A percentile compares a stretch with the other conserved stretches of the same genome.
Conservation (phyloP, 2,797 vertebrate genomes). For the Eulemur coronatus region DNA sequence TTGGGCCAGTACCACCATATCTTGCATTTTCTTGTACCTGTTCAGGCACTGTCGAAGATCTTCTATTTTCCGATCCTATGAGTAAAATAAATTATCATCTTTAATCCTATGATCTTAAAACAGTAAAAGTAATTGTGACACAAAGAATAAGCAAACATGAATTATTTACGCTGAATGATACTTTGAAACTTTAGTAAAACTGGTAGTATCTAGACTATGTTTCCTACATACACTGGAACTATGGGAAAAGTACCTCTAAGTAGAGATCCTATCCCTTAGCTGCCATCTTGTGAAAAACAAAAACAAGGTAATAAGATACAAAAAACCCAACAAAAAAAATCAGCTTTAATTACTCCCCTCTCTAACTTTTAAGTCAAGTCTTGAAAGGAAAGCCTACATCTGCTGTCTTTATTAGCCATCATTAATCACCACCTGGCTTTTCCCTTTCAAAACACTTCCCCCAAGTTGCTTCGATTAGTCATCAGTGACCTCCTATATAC, state of each 20-base stretch:
- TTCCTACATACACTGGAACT: constrained; percentile 43
- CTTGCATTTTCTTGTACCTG: constrained; percentile 96
- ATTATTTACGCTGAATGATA: constrained; percentile 43
- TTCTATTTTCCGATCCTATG: constrained; percentile 97
- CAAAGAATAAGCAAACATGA: constrained; percentile 23
- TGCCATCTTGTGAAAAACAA: constrained; percentile 62
- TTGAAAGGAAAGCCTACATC: neutral
- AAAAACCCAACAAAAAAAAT: neutral
- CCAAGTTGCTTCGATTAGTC: neutral
- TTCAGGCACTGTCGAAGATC: constrained; percentile 94
- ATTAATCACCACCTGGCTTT: neutral
- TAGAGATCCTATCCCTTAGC: constrained; percentile 65
- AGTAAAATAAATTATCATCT: constrained; percentile 20
- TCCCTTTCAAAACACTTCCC: neutral
- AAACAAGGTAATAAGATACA: constrained; percentile 48
- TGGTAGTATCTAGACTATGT: constrained; percentile 21
- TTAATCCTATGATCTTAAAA: constrained; percentile 17
- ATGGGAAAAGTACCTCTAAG: constrained; percentile 55
- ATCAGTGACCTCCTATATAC: neutral
- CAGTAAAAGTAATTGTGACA: neutral
- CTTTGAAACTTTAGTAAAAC: constrained; percentile 57
- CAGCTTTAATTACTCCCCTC: neutral
- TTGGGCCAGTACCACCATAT: constrained; percentile 93
- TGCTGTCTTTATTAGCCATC: neutral
- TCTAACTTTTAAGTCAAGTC: neutral